Evolutionary conservation across 2,113 vertebrate genomes (phyloP), one percentile per base, ranked within the genome.

Genomic region (Caloenas nicobarica): DNA sequence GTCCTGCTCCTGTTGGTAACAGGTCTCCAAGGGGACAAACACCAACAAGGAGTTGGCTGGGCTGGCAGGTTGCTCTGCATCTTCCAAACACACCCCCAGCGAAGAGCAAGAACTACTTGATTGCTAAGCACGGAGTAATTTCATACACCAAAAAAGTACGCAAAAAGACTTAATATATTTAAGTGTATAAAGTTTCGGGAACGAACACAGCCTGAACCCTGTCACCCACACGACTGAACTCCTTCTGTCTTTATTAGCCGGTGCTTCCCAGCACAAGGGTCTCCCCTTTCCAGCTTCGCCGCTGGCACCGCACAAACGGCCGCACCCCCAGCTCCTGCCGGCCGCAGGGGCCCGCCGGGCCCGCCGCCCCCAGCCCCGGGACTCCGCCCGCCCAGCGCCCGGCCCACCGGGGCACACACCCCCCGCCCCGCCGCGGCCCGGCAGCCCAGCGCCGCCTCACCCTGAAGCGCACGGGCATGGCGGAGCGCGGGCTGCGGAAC

Each of bases 381-480:
- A 10, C 13, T 10, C 62, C 38, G 21, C 25, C 53, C 36, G 10
- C 42, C 26, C 44, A 34, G 42, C 40, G 50, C 46, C 13, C 18
- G 8, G 9, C 31, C 48, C 13, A 5, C 16, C 28, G 10, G 7
- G 3, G 34, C 36, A 10, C 81, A n/a, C 21, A 9, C 29, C 26
- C 19, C 25, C 9, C 57, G 14, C 40, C 10, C 13, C 18, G 28
- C 40, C 24, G 6, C 33, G 46, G 26, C 77, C 71, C 6, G 17
- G 3, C 60, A 5, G 44, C 51, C 26, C 48, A 44, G 16, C 57
- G 8, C 71, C 38, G 40, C 62, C 97, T 97, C 96, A 98, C 98
- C 98, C 97, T 98, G 95, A 98, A 98, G 71, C 96, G 96, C 78
- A 97, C 95, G 50, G 98, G 97, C 98, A 98, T 98, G 86, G 58